These are phyloP conservation scores for Chloromyia formosa DNA, from an alignment of 2,888 invertebrate species.

Conservation along the genomic window DNA sequence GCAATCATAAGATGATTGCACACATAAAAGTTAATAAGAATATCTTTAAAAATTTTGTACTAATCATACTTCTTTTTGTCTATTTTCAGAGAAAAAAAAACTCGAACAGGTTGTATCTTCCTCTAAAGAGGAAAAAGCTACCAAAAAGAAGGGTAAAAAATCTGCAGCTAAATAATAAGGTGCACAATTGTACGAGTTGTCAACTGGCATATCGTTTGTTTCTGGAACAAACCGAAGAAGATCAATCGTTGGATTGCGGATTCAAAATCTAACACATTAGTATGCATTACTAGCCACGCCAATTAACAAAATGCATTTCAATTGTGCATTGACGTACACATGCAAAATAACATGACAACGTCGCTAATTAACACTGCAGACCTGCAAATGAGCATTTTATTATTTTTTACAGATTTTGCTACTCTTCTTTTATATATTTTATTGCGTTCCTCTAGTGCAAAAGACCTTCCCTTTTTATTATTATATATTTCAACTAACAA, in stretches of 20 bases:
- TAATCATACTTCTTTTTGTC: slow-evolving; percentile 1
- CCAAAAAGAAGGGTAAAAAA: slow-evolving; percentile 40
- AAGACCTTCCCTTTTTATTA: slow-evolving; percentile 12
- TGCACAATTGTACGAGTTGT: slow-evolving; percentile 10
- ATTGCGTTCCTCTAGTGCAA: slow-evolving; percentile 31
- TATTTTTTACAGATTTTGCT: slow-evolving; percentile 42
- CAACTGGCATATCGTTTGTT: slow-evolving; percentile 7
- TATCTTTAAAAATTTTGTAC: neutral
- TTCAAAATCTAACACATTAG: slow-evolving; percentile 6
- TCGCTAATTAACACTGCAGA: slow-evolving; percentile 29
- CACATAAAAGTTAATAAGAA: no score
- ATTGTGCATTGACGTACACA: slow-evolving; percentile 25
- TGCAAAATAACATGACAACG: slow-evolving; percentile 5
- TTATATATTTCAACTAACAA: slow-evolving; percentile 18
- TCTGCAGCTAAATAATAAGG: slow-evolving; percentile 33
- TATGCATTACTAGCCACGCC: slow-evolving; percentile 21
- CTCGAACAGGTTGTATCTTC: slow-evolving; percentile 42
- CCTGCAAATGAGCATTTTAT: slow-evolving; percentile 42
- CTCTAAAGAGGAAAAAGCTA: no score
- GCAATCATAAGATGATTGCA: no score
- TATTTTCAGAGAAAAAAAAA: slow-evolving; percentile 41
- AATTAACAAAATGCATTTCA: slow-evolving; percentile 38
- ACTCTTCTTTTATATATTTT: slow-evolving; percentile 32
- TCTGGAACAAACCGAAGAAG: neutral
- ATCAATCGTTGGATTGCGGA: slow-evolving; percentile 13